A percentile compares a stretch with the other conserved stretches of the same genome.
Evolutionary conservation across 2,797 vertebrate genomes (phyloP).

Genomic region (Cheirogaleus major): DNA sequence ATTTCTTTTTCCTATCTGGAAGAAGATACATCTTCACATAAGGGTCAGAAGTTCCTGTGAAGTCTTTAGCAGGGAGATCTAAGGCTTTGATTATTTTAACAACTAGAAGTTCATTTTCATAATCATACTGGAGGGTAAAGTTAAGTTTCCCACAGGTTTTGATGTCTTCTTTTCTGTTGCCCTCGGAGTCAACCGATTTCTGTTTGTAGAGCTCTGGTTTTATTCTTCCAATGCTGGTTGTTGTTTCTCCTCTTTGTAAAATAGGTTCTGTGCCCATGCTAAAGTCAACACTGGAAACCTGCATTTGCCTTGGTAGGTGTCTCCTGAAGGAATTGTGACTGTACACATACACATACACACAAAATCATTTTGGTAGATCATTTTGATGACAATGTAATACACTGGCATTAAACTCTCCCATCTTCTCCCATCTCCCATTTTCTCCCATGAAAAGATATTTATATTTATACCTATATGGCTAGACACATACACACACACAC

Average conservation of each 20-base stretch:
- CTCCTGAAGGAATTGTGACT: conserved; percentile 99
- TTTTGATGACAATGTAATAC: conserved; percentile 14
- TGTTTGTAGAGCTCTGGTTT: conserved; percentile 99
- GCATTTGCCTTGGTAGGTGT: conserved; percentile 97
- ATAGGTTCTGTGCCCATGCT: conserved; percentile 90
- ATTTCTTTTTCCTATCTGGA: conserved; percentile 98
- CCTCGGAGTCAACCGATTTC: conserved; percentile 97
- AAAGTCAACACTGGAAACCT: conserved; percentile 98
- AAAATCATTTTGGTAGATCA: conserved; percentile 66
- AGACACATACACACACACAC: neutral
- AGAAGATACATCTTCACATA: conserved; percentile 99
- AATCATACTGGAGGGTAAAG: conserved; percentile 94
- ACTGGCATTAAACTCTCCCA: neutral
- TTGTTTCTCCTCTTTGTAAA: conserved; percentile 94
- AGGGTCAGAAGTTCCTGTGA: conserved; percentile 97
- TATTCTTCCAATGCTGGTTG: conserved; percentile 96
- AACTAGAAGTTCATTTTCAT: conserved; percentile 95
- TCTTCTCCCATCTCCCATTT: no score
- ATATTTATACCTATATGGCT: neutral
- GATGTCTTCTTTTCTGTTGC: conserved; percentile 89
- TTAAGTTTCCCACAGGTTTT: conserved; percentile 97
- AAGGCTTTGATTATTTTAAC: conserved; percentile 96
- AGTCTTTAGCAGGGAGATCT: conserved; percentile 98
- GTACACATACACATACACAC: conserved; percentile 71
- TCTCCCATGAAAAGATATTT: neutral